Conservation (phyloP, 2,797 vertebrate genomes). For the Bradypodion ventrale region DNA sequence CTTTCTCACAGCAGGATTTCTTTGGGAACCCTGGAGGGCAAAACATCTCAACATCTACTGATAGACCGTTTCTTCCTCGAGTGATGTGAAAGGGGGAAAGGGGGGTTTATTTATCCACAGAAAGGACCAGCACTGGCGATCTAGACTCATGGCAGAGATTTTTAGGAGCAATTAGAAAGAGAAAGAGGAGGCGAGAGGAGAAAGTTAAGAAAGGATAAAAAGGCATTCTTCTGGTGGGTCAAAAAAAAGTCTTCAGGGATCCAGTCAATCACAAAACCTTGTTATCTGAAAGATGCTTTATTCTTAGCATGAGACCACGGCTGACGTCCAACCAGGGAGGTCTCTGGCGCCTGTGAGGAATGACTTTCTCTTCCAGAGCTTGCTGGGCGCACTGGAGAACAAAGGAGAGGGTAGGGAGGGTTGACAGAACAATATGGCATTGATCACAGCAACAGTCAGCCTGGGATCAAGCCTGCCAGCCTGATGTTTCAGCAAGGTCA, state of each 20-base stretch:
- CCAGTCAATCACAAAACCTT: neutral
- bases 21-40: neutral
- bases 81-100: neutral
- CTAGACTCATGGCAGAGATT: neutral
- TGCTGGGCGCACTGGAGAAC: neutral
- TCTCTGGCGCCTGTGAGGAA: neutral
- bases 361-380: neutral
- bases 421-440: neutral
- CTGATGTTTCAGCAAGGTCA: neutral
- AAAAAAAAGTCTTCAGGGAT: conserved; percentile 13
- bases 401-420: neutral
- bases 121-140: neutral
- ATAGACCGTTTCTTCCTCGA: neutral
- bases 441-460: neutral
- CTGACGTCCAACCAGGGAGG: neutral
- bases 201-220: neutral
- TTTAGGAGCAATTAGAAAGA: neutral
- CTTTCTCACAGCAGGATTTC: neutral
- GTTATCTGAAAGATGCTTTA: conserved; percentile 5
- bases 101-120: neutral
- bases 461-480: neutral
- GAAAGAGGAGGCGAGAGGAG: neutral
- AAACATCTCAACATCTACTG: neutral
- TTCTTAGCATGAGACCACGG: conserved; percentile 16
- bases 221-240: neutral